Percentiles rank a stretch among this genome's conserved stretches.
Evolutionary conservation across 2,888 invertebrate species (phyloP).

Genomic region (Trissolcus japonicus): DNA sequence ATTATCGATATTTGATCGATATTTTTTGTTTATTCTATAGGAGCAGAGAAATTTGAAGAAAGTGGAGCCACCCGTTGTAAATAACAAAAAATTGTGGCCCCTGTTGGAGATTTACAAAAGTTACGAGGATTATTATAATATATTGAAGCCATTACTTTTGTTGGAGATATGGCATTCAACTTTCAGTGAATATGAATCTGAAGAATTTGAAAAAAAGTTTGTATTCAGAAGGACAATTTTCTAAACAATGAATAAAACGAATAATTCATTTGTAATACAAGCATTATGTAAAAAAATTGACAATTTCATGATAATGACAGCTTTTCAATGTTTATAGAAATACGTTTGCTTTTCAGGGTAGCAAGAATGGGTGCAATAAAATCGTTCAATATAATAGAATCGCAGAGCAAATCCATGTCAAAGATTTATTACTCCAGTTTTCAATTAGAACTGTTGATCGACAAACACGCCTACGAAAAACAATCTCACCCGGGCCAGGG

Average conservation of each 20-base stretch:
- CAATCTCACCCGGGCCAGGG: conserved; percentile 65
- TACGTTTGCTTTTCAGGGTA: neutral
- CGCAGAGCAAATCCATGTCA: neutral
- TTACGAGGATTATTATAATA: conserved; percentile 80
- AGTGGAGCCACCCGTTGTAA: conserved; percentile 77
- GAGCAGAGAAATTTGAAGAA: conserved; percentile 77
- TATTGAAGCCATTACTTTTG: conserved; percentile 79
- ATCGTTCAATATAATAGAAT: conserved; percentile 2
- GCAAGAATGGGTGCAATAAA: conserved; percentile 7
- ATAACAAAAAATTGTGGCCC: conserved; percentile 74
- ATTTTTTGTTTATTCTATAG: conserved; percentile 24
- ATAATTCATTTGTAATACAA: no score
- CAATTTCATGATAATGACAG: no score
- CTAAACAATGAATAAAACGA: no score
- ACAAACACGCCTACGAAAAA: conserved; percentile 57
- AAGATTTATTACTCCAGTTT: conserved; percentile 56
- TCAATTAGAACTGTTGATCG: conserved; percentile 64
- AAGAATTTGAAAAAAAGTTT: conserved; percentile 1
- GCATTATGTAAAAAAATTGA: no score
- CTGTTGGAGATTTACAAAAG: conserved; percentile 78
- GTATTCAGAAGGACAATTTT: no score
- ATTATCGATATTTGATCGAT: no score
- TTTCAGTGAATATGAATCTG: conserved; percentile 64
- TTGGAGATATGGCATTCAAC: conserved; percentile 81
- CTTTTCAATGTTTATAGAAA: neutral